These are phyloP conservation scores for Sturmia bella DNA, from an alignment of 2,888 invertebrate species.

Conservation along the genomic window DNA sequence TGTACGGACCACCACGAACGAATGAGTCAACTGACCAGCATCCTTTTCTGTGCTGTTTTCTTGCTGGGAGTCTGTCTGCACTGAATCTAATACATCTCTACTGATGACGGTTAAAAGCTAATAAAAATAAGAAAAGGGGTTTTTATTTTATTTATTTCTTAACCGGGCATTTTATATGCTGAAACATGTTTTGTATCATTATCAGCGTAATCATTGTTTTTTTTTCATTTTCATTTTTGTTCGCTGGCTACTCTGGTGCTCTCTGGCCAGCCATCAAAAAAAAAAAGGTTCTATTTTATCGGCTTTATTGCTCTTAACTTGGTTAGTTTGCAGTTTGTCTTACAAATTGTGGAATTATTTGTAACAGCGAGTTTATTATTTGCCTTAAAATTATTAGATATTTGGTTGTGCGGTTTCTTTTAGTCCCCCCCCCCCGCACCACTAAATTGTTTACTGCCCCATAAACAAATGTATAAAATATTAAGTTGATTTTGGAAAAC, in stretches of 20 bases:
- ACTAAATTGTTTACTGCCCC: slow-evolving; percentile 48
- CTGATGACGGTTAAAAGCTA: slow-evolving; percentile 67
- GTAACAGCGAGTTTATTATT: slow-evolving; percentile 78
- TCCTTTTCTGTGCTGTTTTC: slow-evolving; percentile 19
- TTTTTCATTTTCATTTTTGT: slow-evolving; percentile 56
- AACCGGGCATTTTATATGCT: slow-evolving; percentile 44
- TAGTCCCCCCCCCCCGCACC: slow-evolving; percentile 43
- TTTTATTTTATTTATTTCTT: slow-evolving; percentile 7
- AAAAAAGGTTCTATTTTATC: slow-evolving; percentile 30
- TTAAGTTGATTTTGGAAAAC: slow-evolving; percentile 64
- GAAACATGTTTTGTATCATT: slow-evolving; percentile 70
- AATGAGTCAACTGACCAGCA: slow-evolving; percentile 57
- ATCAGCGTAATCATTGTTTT: slow-evolving; percentile 73
- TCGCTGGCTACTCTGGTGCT: slow-evolving; percentile 55
- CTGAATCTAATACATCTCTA: slow-evolving; percentile 48
- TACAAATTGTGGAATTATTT: slow-evolving; percentile 71
- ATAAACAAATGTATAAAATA: slow-evolving; percentile 66
- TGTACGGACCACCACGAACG: no score
- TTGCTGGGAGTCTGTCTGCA: not conserved
- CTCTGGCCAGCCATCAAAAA: not conserved
- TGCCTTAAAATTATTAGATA: slow-evolving; percentile 75
- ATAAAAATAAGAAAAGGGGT: slow-evolving; percentile 59
- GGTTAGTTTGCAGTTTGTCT: slow-evolving; percentile 67
- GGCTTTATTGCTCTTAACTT: slow-evolving; percentile 53
- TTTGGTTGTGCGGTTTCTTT: slow-evolving; percentile 67